Evolutionary conservation across 2,797 vertebrate species (phyloP).

Genomic region (Bufotes viridis): DNA sequence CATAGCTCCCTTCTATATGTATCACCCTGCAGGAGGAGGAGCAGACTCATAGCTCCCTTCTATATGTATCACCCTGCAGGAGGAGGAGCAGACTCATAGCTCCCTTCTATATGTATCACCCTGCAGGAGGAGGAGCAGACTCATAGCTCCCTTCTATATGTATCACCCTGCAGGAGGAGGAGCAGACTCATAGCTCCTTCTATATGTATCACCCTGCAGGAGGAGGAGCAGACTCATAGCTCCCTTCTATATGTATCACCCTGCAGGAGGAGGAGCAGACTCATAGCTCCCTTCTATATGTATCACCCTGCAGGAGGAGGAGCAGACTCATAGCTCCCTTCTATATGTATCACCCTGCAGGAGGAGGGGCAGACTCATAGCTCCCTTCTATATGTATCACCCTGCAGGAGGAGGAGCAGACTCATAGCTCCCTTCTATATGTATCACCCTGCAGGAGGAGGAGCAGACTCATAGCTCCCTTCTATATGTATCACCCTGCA

Average conservation of each 20-base stretch:
- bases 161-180: slow-evolving; percentile 31
- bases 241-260: slow-evolving; percentile 2
- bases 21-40: slow-evolving; percentile 19
- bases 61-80: slow-evolving; percentile 1
- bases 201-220: slow-evolving; percentile 3
- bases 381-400: not conserved
- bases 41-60: slow-evolving; percentile 12
- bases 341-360: slow-evolving; percentile 4
- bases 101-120: not conserved
- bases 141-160: not conserved
- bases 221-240: not conserved
- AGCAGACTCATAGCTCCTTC: slow-evolving; percentile 17
- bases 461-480: not conserved
- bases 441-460: slow-evolving; percentile 8
- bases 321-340: slow-evolving; percentile 7
- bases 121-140: not conserved
- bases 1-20: slow-evolving; percentile 3
- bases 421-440: not conserved
- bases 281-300: not conserved
- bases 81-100: slow-evolving; percentile 3
- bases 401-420: not conserved
- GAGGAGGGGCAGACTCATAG: slow-evolving; percentile 9
- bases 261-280: not conserved
- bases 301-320: slow-evolving; percentile 31
- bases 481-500: not conserved